A percentile compares a stretch with the other conserved stretches of the same genome.
Evolutionary conservation across 2,888 invertebrate species (phyloP).

Genomic region (Phrixothrix hirtus): DNA sequence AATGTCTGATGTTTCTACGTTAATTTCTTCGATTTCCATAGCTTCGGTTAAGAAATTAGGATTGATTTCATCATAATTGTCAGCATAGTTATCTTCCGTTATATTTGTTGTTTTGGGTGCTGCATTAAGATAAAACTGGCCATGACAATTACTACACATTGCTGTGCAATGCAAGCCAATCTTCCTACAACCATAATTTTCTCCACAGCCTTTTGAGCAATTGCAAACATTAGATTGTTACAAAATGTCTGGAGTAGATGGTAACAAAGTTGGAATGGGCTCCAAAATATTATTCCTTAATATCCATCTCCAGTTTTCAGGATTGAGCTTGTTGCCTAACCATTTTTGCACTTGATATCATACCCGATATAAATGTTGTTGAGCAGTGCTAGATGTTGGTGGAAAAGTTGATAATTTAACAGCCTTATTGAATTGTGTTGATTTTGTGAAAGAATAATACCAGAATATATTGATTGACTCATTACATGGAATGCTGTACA

Average conservation of each 20-base stretch:
- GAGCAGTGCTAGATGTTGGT: neutral
- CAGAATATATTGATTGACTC: neutral
- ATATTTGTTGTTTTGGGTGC: neutral
- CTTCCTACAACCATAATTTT: neutral
- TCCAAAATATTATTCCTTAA: neutral
- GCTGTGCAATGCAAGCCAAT: too few species aligned
- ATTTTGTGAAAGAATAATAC: neutral
- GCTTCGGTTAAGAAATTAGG: neutral
- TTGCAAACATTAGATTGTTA: too few species aligned
- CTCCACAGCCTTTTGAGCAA: neutral
- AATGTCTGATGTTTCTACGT: too few species aligned
- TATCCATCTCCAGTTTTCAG: conserved; percentile 1
- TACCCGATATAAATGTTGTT: too few species aligned
- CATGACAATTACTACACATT: neutral
- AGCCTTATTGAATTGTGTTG: neutral
- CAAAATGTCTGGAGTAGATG: conserved; percentile 2
- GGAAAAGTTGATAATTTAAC: neutral
- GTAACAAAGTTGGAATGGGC: neutral
- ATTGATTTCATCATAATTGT: neutral
- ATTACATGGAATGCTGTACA: neutral
- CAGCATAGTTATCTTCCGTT: too few species aligned
- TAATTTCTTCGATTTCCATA: neutral
- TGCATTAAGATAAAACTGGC: neutral
- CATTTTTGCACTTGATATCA: neutral
- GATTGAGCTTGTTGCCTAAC: neutral